A percentile compares a stretch with the other conserved stretches of the same genome.
Conservation (phyloP, 2,113 vertebrate species). For the Petromus typicus region DNA sequence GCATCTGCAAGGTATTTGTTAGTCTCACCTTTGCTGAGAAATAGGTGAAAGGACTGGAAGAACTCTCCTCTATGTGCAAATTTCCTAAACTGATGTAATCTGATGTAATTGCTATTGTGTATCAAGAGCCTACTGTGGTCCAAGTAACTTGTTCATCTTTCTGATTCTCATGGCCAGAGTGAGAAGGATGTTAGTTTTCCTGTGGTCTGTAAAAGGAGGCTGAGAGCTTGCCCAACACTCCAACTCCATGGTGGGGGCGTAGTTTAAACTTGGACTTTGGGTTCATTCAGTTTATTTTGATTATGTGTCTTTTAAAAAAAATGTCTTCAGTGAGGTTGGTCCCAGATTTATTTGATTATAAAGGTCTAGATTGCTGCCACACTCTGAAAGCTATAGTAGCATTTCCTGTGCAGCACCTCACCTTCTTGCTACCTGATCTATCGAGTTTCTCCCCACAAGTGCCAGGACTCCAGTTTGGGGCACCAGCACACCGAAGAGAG, state of each 20-base stretch:
- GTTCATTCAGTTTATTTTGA: background rate
- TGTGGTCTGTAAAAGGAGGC: accelerated
- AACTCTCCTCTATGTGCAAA: background rate
- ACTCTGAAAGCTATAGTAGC: background rate
- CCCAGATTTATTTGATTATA: background rate
- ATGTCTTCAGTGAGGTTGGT: background rate
- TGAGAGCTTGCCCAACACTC: background rate
- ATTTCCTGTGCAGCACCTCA: background rate
- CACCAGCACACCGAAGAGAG: background rate
- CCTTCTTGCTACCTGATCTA: background rate
- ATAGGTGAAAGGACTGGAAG: background rate
- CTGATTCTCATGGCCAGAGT: background rate
- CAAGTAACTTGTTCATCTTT: background rate
- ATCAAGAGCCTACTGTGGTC: background rate
- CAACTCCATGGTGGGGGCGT: background rate
- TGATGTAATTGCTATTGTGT: background rate
- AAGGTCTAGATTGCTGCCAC: background rate
- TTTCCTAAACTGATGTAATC: background rate
- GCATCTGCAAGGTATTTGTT: slow-evolving; percentile 9
- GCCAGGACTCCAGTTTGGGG: background rate
- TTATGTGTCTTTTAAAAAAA: background rate
- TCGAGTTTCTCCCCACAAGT: background rate
- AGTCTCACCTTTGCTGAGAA: background rate
- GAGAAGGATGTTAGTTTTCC: background rate
- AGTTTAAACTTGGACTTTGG: background rate